Conservation (phyloP, 1,140 invertebrate genomes). For the Melanaphis sacchari region DNA sequence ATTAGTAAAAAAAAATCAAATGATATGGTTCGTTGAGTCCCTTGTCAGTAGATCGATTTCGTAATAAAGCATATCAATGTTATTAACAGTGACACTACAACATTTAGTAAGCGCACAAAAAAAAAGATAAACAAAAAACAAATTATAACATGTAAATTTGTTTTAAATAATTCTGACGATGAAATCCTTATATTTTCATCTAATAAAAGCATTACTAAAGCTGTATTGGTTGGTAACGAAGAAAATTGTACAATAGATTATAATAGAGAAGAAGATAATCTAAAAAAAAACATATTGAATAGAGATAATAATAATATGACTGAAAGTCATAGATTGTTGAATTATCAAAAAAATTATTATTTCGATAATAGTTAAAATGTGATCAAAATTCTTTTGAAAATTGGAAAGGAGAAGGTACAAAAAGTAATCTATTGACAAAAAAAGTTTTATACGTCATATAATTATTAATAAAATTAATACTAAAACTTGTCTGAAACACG, state of each 20-base stretch:
- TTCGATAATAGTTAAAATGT: background rate
- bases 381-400: background rate
- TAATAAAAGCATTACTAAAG: background rate
- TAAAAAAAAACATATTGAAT: background rate
- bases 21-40: background rate
- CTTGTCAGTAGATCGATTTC: background rate
- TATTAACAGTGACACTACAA: background rate
- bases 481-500: no score
- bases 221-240: background rate
- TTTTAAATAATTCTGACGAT: background rate
- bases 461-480: no score
- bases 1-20: background rate
- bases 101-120: background rate
- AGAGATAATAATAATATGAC: background rate
- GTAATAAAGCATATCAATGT: background rate
- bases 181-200: background rate
- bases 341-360: background rate
- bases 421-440: no score
- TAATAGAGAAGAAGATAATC: background rate
- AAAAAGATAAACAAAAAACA: background rate
- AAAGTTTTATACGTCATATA: no score
- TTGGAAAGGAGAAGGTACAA: background rate
- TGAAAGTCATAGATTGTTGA: background rate
- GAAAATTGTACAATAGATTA: no score
- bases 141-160: background rate